A percentile compares a stretch with the other conserved stretches of the same genome.
Conservation (phyloP, 1,140 invertebrate species). For the Lepidotrigona ventralis region DNA sequence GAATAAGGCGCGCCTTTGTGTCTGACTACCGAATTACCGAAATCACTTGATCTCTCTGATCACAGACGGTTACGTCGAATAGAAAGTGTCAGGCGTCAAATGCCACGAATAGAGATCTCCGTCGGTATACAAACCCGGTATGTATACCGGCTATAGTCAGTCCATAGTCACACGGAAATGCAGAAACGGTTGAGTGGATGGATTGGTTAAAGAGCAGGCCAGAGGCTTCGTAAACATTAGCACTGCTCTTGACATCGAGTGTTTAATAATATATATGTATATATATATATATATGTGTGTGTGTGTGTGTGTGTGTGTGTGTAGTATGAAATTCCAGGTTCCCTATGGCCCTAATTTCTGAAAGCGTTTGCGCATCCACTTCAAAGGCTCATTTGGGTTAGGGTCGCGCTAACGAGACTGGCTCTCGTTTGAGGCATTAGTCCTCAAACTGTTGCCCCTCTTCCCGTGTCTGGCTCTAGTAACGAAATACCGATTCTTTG, state of each 20-base stretch:
- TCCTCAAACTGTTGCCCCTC: neutral
- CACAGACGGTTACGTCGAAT: neutral
- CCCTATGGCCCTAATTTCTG: conserved; percentile 15
- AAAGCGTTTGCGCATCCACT: conserved; percentile 32
- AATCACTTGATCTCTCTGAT: neutral
- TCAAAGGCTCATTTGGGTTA: conserved; percentile 13
- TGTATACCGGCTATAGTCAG: neutral
- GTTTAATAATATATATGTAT: conserved; percentile 44
- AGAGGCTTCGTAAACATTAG: conserved; percentile 33
- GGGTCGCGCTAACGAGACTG: conserved; percentile 12
- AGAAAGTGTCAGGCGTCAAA: neutral
- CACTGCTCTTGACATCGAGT: conserved; percentile 40
- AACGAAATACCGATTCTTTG: conserved; percentile 2
- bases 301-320: neutral
- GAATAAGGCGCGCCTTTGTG: neutral
- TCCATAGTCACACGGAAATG: neutral
- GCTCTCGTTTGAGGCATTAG: conserved; percentile 5
- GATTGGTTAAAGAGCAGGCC: conserved; percentile 1
- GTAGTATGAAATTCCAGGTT: conserved; percentile 21
- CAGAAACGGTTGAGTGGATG: neutral
- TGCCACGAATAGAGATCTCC: neutral
- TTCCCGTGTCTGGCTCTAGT: no score
- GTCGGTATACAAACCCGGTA: no score
- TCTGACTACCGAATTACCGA: neutral
- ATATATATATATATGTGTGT: neutral